phyloP scores from a whole-genome alignment of 2,888 invertebrate species.

The Serrognathus titanus region DNA sequence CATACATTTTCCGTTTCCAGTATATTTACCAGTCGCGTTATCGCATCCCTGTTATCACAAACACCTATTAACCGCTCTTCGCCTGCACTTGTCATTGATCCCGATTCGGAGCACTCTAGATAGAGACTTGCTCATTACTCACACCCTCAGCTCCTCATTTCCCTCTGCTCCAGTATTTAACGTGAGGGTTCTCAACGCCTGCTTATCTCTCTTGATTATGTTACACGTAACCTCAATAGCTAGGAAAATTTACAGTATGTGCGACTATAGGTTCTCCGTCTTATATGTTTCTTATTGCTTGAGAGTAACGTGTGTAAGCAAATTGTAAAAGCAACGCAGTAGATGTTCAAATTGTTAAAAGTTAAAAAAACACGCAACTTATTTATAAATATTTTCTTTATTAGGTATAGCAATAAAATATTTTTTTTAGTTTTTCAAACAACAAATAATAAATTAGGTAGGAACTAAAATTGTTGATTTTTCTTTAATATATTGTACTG shows the following conservation, averaged over 20 bases:
- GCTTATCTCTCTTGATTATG: slow-evolving; percentile 45
- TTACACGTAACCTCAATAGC: slow-evolving; percentile 44
- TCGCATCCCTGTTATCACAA: slow-evolving; percentile 49
- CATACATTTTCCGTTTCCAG: slow-evolving; percentile 51
- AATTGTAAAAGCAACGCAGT: no score
- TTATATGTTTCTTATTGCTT: no score
- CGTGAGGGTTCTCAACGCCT: slow-evolving; percentile 34
- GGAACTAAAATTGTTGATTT: no score
- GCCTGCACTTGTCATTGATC: slow-evolving; percentile 51
- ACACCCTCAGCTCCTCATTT: slow-evolving; percentile 45
- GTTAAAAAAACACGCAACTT: no score
- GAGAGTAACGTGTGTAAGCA: no score
- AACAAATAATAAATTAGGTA: no score
- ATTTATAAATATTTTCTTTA: no score
- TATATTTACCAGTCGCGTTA: slow-evolving; percentile 47
- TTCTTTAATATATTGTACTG: no score
- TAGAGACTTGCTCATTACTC: slow-evolving; percentile 44
- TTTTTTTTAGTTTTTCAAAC: no score
- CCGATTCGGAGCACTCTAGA: slow-evolving; percentile 36
- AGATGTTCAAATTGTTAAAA: no score
- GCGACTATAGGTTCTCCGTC: slow-evolving; percentile 1
- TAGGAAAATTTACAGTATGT: slow-evolving; percentile 24
- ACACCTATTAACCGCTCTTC: slow-evolving; percentile 46
- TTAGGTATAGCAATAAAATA: no score
- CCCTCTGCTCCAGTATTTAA: slow-evolving; percentile 41